phyloP scores from a whole-genome alignment of 2,113 vertebrate species.

The Willisornis vidua region DNA sequence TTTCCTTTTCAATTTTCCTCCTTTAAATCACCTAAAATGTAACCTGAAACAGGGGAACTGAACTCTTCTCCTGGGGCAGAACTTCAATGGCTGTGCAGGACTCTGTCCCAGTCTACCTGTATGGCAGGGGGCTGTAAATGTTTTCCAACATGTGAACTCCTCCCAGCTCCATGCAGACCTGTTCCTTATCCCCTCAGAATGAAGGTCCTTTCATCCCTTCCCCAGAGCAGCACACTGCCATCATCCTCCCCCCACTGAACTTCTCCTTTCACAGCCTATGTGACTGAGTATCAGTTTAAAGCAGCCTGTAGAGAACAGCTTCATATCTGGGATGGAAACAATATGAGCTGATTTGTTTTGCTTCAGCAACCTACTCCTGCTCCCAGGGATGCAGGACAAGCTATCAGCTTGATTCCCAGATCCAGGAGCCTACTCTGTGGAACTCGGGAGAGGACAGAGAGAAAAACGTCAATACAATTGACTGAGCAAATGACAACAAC shows the following conservation, averaged over 20 bases:
- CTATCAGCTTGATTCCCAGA: neutral
- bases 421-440: neutral
- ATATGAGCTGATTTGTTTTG: neutral
- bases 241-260: rapidly evolving
- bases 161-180: neutral
- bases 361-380: neutral
- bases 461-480: neutral
- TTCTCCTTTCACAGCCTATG: neutral
- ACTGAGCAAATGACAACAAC: neutral
- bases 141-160: neutral
- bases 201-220: neutral
- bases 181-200: neutral
- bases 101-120: neutral
- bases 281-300: neutral
- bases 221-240: neutral
- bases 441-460: neutral
- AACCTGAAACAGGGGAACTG: neutral
- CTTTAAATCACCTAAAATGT: neutral
- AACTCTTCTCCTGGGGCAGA: neutral
- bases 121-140: neutral
- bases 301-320: neutral
- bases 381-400: neutral
- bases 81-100: neutral
- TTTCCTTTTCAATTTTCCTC: neutral
- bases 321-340: neutral